These are phyloP conservation scores for Rhynchopsitta pachyrhyncha DNA, from an alignment of 2,113 vertebrate genomes.

Conservation along the genomic window DNA sequence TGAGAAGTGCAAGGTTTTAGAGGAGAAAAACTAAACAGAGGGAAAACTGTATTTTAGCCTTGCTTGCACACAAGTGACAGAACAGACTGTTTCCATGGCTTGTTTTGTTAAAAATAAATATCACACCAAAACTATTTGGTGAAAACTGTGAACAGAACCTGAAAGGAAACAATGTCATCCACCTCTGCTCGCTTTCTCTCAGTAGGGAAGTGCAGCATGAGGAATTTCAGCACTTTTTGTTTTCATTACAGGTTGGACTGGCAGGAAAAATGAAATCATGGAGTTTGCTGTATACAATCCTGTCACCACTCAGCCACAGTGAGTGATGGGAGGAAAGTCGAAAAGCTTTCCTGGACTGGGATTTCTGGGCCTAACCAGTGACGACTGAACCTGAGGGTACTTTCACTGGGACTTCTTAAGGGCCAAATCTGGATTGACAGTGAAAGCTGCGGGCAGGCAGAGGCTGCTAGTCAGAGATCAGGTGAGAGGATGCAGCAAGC, in stretches of 20 bases:
- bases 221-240: not conserved
- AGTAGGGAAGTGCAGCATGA: not conserved
- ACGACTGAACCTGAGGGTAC: not conserved
- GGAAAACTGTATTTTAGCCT: not conserved
- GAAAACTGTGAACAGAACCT: not conserved
- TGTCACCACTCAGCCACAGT: not conserved
- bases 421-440: conserved; percentile 35
- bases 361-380: conserved; percentile 22
- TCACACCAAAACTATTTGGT: not conserved
- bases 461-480: not conserved
- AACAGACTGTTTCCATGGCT: not conserved
- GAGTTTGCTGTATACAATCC: not conserved
- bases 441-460: not conserved
- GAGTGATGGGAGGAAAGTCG: conserved; percentile 13
- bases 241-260: conserved; percentile 5
- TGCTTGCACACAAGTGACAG: not conserved
- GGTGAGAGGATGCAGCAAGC: not conserved
- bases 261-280: conserved; percentile 3
- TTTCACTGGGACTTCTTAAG: conserved; percentile 45
- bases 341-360: conserved; percentile 22
- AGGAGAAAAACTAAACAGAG: not conserved
- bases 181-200: not conserved
- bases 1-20: not conserved
- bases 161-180: not conserved
- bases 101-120: not conserved